A percentile compares a stretch with the other conserved stretches of the same genome.
Evolutionary conservation across 2,888 invertebrate genomes (phyloP).

Genomic region (Noctuana brunneofusca): DNA sequence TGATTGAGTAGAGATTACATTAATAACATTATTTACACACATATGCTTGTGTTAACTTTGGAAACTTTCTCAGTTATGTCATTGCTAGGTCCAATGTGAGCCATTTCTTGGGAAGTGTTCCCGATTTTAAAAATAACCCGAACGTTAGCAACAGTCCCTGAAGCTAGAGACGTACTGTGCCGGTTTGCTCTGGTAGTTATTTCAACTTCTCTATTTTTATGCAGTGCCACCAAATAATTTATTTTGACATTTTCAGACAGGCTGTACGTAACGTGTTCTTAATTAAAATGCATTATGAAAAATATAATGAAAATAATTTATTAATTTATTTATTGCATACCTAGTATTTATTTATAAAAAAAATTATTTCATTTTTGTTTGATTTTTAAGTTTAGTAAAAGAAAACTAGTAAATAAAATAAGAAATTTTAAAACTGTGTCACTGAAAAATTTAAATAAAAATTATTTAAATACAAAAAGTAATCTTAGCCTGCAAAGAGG

Average conservation of each 20-base stretch:
- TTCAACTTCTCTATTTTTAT: slow-evolving; percentile 64
- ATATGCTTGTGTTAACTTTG: neutral
- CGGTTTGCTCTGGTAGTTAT: slow-evolving; percentile 60
- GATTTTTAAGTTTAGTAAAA: no score
- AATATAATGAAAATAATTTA: neutral
- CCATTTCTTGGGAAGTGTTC: slow-evolving; percentile 57
- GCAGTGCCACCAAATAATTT: slow-evolving; percentile 37
- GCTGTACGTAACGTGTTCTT: neutral
- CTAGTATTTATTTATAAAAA: neutral
- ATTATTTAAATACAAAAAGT: no score
- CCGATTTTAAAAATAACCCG: slow-evolving; percentile 71
- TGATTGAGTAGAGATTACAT: neutral
- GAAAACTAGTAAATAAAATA: no score
- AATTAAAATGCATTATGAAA: neutral
- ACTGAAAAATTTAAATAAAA: no score
- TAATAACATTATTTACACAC: no score
- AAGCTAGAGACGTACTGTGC: slow-evolving; percentile 58
- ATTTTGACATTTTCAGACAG: slow-evolving; percentile 11
- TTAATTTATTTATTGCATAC: no score
- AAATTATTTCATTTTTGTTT: no score
- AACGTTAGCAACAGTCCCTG: slow-evolving; percentile 47
- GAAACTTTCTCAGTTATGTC: slow-evolving; percentile 26
- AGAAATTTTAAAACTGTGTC: no score
- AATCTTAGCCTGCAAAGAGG: no score
- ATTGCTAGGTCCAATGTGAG: slow-evolving; percentile 22